phyloP scores from a whole-genome alignment of 2,113 vertebrate genomes.

The Haliaeetus leucogaster region DNA sequence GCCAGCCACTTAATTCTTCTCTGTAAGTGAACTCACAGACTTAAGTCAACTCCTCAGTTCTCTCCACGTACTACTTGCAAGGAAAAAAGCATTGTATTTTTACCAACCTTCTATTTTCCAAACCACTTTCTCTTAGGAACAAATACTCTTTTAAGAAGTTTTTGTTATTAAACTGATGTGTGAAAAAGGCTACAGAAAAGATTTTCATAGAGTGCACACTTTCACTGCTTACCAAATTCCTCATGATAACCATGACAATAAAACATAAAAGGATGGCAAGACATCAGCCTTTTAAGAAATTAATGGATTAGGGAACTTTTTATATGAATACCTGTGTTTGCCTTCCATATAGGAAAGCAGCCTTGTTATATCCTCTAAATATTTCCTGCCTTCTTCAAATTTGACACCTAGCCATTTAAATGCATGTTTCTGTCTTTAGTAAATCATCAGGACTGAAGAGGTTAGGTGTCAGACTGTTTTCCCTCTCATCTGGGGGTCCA shows the following conservation, averaged over 20 bases:
- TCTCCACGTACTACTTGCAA: not conserved
- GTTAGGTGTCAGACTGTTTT: not conserved
- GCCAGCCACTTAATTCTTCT: not conserved
- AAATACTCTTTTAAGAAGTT: not conserved
- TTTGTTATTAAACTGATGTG: not conserved
- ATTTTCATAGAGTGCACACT: not conserved
- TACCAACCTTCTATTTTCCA: not conserved
- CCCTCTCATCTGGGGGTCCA: not conserved
- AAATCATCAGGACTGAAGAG: not conserved
- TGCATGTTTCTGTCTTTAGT: not conserved
- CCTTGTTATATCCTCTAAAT: not conserved
- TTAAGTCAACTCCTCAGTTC: not conserved
- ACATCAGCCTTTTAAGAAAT: not conserved
- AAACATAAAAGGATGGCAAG: not conserved
- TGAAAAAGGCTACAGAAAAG: not conserved
- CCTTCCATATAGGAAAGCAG: not conserved
- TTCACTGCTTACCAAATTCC: not conserved
- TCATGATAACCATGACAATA: not conserved
- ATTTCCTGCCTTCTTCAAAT: not conserved
- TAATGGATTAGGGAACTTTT: not conserved
- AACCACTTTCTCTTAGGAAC: not conserved
- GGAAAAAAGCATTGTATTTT: not conserved
- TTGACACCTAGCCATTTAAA: not conserved
- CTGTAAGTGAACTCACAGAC: not conserved
- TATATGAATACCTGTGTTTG: not conserved